Evolutionary conservation across 2,113 vertebrate species (phyloP).

Genomic region (Mionectes macconnelli): DNA sequence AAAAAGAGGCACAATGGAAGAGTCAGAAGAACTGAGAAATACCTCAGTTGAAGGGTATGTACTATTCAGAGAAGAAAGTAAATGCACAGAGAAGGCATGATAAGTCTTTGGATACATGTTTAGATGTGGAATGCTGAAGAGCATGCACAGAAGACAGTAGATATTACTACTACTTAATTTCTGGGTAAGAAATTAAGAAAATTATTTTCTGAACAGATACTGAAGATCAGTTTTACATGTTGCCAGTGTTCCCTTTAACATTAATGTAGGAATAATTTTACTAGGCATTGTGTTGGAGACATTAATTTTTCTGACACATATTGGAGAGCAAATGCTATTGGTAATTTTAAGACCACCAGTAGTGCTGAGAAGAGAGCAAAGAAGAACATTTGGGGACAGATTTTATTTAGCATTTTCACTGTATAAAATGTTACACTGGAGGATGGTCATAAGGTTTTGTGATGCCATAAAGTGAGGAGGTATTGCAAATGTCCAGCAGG

Average conservation of each 20-base stretch:
- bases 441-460: neutral
- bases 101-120: no score
- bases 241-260: neutral
- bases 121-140: neutral
- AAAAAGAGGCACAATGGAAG: neutral
- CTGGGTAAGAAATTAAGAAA: neutral
- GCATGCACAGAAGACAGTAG: neutral
- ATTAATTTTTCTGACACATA: neutral
- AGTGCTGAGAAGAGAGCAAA: neutral
- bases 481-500: neutral
- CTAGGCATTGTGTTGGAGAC: neutral
- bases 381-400: neutral
- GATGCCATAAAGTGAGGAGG: neutral
- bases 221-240: neutral
- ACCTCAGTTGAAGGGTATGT: neutral
- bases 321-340: neutral
- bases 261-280: neutral
- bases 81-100: neutral
- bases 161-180: neutral
- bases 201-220: neutral
- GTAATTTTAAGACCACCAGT: neutral
- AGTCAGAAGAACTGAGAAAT: neutral
- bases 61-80: neutral
- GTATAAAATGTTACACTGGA: neutral
- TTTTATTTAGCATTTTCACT: neutral